These are phyloP conservation scores for Drosophila tsacasi DNA, from an alignment of 1,140 invertebrate species.

Conservation along the genomic window DNA sequence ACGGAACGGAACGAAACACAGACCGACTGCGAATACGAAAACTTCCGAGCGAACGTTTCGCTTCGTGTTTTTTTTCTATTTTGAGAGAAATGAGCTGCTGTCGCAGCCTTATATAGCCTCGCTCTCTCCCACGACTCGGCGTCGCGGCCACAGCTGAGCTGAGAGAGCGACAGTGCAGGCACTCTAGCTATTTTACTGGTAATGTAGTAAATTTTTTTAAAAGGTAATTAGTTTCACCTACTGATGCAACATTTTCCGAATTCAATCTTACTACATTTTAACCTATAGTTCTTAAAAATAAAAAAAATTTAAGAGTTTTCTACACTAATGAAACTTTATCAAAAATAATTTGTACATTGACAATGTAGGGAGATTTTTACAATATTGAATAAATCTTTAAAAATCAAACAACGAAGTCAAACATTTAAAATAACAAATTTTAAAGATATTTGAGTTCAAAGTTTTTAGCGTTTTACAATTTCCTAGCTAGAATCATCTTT, in stretches of 20 bases:
- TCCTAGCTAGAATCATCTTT: background rate
- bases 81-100: conserved; percentile 2
- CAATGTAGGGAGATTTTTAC: background rate
- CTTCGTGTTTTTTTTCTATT: background rate
- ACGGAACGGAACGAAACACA: conserved; percentile 15
- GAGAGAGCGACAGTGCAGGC: background rate
- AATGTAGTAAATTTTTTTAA: no score
- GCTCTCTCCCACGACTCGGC: conserved; percentile 14
- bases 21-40: conserved; percentile 26
- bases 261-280: no score
- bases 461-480: background rate
- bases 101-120: conserved; percentile 25
- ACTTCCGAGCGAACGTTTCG: conserved; percentile 24
- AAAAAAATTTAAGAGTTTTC: background rate
- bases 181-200: background rate
- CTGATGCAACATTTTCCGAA: background rate
- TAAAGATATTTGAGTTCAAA: rapidly evolving
- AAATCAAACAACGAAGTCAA: background rate
- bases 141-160: conserved; percentile 12
- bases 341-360: no score
- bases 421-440: background rate
- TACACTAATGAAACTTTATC: no score
- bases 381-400: no score
- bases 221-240: background rate
- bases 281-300: background rate